These are phyloP conservation scores for Pemphredon lugubris DNA, from an alignment of 2,888 invertebrate species.

Conservation along the genomic window DNA sequence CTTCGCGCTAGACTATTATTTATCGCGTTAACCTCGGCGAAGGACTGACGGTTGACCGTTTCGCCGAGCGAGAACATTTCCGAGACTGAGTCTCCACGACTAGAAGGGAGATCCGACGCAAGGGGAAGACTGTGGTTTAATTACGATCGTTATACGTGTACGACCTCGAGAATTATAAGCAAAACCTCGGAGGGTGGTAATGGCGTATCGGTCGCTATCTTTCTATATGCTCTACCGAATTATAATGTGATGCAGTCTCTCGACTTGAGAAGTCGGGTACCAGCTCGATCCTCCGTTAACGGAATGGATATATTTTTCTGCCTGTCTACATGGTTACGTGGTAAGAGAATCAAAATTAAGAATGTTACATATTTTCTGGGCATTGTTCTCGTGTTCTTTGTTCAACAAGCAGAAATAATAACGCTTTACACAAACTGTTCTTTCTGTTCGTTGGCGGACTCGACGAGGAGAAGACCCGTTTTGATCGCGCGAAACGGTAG, in stretches of 20 bases:
- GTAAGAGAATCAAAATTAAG: slow-evolving; percentile 56
- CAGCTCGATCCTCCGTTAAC: slow-evolving; percentile 26
- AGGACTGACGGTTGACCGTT: too few relatives aligned
- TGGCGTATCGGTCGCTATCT: too few relatives aligned
- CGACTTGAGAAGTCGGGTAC: slow-evolving; percentile 42
- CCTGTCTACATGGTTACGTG: slow-evolving; percentile 64
- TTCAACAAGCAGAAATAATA: slow-evolving; percentile 26
- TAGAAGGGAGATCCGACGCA: neutral
- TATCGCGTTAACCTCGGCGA: neutral
- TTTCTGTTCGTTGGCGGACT: neutral
- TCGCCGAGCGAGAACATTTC: too few relatives aligned
- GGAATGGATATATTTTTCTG: slow-evolving; percentile 73
- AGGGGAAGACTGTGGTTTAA: slow-evolving; percentile 11
- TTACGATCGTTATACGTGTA: neutral
- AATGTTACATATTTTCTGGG: slow-evolving; percentile 68
- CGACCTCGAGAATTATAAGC: neutral
- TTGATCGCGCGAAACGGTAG: neutral
- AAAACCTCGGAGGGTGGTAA: neutral
- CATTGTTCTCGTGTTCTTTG: slow-evolving; percentile 60
- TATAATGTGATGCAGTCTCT: slow-evolving; percentile 14
- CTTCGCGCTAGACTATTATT: neutral
- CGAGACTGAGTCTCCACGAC: too few relatives aligned
- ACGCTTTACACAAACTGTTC: slow-evolving; percentile 28
- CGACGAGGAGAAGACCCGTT: too few relatives aligned
- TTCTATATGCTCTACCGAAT: slow-evolving; percentile 16